Conservation (phyloP, 2,113 vertebrate genomes). For the Petaurus breviceps region DNA sequence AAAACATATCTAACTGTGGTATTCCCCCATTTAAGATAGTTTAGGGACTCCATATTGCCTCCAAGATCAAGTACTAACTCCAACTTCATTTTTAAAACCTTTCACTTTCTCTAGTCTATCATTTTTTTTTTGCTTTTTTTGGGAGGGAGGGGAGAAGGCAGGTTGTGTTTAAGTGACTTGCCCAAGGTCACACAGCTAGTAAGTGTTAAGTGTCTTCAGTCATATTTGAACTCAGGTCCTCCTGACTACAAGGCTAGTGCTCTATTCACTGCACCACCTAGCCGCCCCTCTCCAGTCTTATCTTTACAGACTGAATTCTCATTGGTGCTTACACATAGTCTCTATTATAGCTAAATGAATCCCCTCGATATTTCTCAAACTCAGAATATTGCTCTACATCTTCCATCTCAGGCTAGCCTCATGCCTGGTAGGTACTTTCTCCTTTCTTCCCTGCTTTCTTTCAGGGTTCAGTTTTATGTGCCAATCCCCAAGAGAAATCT, state of each 20-base stretch:
- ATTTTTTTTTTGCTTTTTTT: no score
- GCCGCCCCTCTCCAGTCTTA: no score
- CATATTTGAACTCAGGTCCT: no score
- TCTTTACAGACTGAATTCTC: not conserved
- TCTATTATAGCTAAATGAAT: not conserved
- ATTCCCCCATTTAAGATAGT: not conserved
- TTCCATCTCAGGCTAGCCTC: no score
- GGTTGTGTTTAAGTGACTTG: no score
- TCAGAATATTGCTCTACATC: no score
- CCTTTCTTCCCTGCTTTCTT: not conserved
- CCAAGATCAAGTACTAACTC: not conserved
- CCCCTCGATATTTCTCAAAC: not conserved
- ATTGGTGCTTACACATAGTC: not conserved
- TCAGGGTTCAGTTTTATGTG: not conserved
- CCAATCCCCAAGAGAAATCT: not conserved
- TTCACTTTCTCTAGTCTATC: not conserved
- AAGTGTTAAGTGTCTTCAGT: no score
- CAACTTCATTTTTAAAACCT: not conserved
- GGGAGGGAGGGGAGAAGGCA: no score
- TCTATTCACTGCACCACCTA: no score
- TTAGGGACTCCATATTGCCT: not conserved
- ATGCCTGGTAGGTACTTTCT: not conserved
- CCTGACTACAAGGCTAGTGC: no score
- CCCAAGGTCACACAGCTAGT: no score
- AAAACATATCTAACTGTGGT: not conserved